Base-by-base conservation (phyloP, 2,797 vertebrate genomes). In the Alectoris magna region DNA sequence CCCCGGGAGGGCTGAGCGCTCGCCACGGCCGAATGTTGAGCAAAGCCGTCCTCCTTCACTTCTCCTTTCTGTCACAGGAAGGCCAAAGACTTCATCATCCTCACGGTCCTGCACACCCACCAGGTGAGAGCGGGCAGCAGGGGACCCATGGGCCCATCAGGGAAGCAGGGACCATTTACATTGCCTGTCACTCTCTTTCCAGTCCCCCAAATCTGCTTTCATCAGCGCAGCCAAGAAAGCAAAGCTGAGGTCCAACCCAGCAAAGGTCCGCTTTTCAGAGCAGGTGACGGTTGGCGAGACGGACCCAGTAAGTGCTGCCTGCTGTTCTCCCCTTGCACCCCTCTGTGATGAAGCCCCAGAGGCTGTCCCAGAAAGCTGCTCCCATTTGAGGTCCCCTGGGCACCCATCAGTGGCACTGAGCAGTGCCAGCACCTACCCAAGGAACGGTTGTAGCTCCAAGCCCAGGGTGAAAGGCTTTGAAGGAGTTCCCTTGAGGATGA, bases 131-230 rank as follows among this genome's bases (percentile, higher is more conserved):
- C 74, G 74, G 71, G n/a, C 18, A 2, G 49, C 3, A 0, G 68
- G 71, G 6, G 38, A 59, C 46, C 41, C 10, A 0, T 38, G 63
- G 76, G 43, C 39, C 44, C 67, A 63, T 12, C 1, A 6, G 27
- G 58, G 69, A 24, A 77, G 44, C 34, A 59, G 74, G 68, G 14
- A 51, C 3, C 53, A 7, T 31, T 55, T 18, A 18, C 53, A 60
- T 75, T 66, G 91, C 77, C 55, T 31, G 5, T 78, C 92, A 62
- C 96, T 98, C 84, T 97, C 90, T 97, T 98, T 95, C 56, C 97
- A 99, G 99, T 99, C 99, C 95, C 99, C 99, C 88, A 99, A 99
- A 97, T 99, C 99, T 87, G 99, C 99, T 98, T 99, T 99, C 98
- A 99, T 99, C 98, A 99, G 99, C 43, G 99, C 99, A 97, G 99